These are phyloP conservation scores for Enteromius fasciolatus DNA, from an alignment of 2,797 vertebrate species.

Conservation along the genomic window DNA sequence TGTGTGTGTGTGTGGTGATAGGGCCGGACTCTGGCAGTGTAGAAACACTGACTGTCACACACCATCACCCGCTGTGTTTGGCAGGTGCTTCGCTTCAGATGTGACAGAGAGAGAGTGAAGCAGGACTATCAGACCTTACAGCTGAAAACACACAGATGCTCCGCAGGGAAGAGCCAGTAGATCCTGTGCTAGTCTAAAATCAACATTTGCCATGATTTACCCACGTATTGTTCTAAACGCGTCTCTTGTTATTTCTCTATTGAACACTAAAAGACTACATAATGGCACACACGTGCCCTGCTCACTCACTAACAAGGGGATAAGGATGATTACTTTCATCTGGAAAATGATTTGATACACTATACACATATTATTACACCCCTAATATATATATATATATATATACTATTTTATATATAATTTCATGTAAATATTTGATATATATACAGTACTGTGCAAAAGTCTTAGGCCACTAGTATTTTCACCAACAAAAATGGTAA, in stretches of 20 bases:
- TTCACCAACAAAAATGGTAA: too few relatives aligned
- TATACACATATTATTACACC: too few relatives aligned
- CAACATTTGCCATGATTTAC: not conserved
- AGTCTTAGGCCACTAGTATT: too few relatives aligned
- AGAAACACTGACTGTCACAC: slow-evolving; percentile 19
- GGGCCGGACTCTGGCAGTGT: not conserved
- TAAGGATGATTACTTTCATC: too few relatives aligned
- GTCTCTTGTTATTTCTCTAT: not conserved
- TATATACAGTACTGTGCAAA: too few relatives aligned
- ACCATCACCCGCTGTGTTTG: not conserved
- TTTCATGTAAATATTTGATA: too few relatives aligned
- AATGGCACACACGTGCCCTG: too few relatives aligned
- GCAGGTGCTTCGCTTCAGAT: slow-evolving; percentile 28
- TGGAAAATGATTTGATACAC: too few relatives aligned
- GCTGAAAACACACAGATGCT: slow-evolving; percentile 1
- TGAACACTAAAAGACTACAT: not conserved
- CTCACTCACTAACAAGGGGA: too few relatives aligned
- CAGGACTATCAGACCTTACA: slow-evolving; percentile 28
- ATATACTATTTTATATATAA: too few relatives aligned
- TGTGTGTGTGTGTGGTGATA: not conserved
- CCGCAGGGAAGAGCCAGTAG: not conserved
- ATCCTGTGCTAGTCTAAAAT: not conserved
- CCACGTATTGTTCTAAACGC: too few relatives aligned
- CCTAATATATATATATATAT: too few relatives aligned
- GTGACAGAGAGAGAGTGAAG: slow-evolving; percentile 27